phyloP scores from a whole-genome alignment of 2,797 vertebrate species.

The Lithobates pipiens region DNA sequence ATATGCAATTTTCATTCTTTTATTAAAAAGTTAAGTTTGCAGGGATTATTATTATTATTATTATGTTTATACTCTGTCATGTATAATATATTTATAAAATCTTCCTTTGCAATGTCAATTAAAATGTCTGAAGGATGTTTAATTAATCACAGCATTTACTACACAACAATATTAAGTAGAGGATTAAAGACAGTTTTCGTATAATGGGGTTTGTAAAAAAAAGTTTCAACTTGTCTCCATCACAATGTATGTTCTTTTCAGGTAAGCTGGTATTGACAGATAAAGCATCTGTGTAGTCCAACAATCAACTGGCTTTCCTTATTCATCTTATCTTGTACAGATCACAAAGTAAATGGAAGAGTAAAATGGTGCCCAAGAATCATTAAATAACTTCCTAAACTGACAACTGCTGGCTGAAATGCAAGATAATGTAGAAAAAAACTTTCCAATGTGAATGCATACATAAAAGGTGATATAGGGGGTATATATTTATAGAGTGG shows the following conservation, averaged over 20 bases:
- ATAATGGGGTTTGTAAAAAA: slow-evolving; percentile 21
- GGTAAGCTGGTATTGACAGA: not conserved
- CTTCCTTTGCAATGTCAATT: slow-evolving; percentile 45
- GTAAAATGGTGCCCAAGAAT: too few relatives aligned
- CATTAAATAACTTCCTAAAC: too few relatives aligned
- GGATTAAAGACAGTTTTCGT: slow-evolving; percentile 50
- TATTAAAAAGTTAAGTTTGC: slow-evolving; percentile 38
- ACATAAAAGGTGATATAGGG: too few relatives aligned
- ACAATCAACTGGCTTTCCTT: not conserved
- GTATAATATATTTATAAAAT: slow-evolving; percentile 48
- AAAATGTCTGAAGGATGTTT: slow-evolving; percentile 49
- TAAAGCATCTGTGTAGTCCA: not conserved
- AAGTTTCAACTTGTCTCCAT: not conserved
- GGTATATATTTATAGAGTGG: too few relatives aligned
- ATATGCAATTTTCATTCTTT: slow-evolving; percentile 36
- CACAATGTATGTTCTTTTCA: not conserved
- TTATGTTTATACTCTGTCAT: slow-evolving; percentile 48
- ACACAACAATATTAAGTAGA: slow-evolving; percentile 40
- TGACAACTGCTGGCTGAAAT: too few relatives aligned
- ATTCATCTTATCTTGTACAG: not conserved
- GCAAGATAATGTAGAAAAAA: too few relatives aligned
- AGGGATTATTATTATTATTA: slow-evolving; percentile 45
- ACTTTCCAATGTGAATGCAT: too few relatives aligned
- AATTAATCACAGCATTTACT: slow-evolving; percentile 52
- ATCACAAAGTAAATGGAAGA: not conserved